These are phyloP conservation scores for Heliconius melpomene DNA, from an alignment of 1,140 invertebrate species.

Conservation along the genomic window DNA sequence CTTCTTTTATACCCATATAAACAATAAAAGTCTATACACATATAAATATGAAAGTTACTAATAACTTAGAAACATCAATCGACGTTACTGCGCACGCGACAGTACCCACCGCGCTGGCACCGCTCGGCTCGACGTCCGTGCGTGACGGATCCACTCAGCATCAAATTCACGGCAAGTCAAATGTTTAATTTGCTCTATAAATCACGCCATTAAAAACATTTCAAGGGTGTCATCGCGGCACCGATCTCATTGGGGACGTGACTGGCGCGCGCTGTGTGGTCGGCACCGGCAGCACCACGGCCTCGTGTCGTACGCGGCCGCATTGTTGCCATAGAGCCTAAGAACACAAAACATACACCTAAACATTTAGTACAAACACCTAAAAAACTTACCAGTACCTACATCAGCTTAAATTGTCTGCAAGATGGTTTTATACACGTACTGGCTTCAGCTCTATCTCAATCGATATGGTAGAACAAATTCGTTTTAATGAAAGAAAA, in stretches of 20 bases:
- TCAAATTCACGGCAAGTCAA: slow-evolving; percentile 79
- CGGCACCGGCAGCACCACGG: slow-evolving; percentile 16
- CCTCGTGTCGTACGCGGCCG: slow-evolving; percentile 39
- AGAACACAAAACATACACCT: slow-evolving; percentile 18
- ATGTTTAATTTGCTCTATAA: slow-evolving; percentile 81
- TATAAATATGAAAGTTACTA: slow-evolving; percentile 1
- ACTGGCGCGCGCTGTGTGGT: slow-evolving; percentile 58
- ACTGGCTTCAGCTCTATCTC: neutral
- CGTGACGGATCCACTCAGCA: slow-evolving; percentile 77
- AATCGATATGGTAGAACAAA: slow-evolving; percentile 57
- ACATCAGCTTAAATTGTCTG: slow-evolving; percentile 14
- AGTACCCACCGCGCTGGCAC: slow-evolving; percentile 30
- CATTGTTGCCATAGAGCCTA: slow-evolving; percentile 40
- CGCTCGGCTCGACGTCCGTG: slow-evolving; percentile 63
- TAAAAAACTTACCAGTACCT: neutral
- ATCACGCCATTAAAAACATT: slow-evolving; percentile 80
- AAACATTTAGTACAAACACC: slow-evolving; percentile 19
- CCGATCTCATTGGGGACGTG: slow-evolving; percentile 76
- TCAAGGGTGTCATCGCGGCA: slow-evolving; percentile 77
- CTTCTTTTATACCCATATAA: neutral
- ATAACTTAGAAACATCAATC: neutral
- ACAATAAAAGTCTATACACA: neutral
- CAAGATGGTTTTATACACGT: neutral
- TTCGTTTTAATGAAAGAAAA: slow-evolving; percentile 67
- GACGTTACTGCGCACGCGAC: slow-evolving; percentile 25